A percentile compares a stretch with the other conserved stretches of the same genome.
These are phyloP conservation scores for Ispidina picta DNA, from an alignment of 2,797 vertebrate genomes.

Conservation along the genomic window DNA sequence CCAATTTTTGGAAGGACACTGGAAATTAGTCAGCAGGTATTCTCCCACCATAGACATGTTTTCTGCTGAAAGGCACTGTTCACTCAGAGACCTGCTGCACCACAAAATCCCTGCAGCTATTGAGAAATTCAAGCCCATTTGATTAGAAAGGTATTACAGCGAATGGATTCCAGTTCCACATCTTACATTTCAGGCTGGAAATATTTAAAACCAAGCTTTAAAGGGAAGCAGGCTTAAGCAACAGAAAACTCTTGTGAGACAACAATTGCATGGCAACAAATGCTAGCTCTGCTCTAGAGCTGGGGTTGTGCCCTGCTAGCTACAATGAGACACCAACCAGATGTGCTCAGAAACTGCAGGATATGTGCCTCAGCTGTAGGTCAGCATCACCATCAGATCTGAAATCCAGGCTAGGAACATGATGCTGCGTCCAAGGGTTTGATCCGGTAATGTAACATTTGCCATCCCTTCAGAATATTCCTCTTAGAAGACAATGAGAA, in stretches of 20 bases:
- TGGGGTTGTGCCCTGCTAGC: neutral
- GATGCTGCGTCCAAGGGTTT: neutral
- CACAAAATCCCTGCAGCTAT: neutral
- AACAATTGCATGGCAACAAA: accelerated
- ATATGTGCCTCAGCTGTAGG: accelerated
- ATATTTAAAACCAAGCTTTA: neutral
- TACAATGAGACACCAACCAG: neutral
- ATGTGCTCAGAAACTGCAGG: neutral
- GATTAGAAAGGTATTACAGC: neutral
- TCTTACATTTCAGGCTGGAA: neutral
- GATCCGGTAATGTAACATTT: neutral
- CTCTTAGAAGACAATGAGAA: neutral
- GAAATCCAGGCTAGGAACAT: neutral
- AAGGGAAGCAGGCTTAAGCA: neutral
- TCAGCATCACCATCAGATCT: neutral
- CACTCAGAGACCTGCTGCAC: neutral
- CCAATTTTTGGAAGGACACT: constrained; percentile 15
- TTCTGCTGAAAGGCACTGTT: neutral
- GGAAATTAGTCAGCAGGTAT: constrained; percentile 32
- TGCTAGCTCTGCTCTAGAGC: neutral
- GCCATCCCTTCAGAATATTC: neutral
- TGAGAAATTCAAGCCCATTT: neutral
- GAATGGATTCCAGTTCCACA: neutral
- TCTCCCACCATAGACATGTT: neutral
- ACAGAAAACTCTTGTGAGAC: neutral